phyloP scores from a whole-genome alignment of 2,888 invertebrate genomes.

The Cephus runcator region DNA sequence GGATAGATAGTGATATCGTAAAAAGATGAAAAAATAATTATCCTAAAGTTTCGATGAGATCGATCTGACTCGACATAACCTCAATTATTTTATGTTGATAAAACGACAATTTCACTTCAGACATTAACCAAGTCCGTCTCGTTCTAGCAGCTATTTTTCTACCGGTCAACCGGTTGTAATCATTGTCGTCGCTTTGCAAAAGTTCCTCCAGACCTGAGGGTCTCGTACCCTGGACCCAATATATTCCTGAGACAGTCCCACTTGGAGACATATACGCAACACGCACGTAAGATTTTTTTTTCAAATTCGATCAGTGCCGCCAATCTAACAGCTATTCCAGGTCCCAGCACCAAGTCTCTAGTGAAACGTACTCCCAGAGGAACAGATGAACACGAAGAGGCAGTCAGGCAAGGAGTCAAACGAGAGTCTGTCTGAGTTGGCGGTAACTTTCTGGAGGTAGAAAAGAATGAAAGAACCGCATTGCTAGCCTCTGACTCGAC shows the following conservation, averaged over 20 bases:
- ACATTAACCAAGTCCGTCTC: conserved; percentile 49
- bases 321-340: neutral
- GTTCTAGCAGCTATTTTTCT: conserved; percentile 52
- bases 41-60: neutral
- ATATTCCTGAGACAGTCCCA: neutral
- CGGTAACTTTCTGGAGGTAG: neutral
- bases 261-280: neutral
- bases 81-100: neutral
- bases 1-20: neutral
- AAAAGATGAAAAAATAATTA: neutral
- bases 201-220: conserved; percentile 34
- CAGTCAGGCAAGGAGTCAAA: neutral
- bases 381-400: neutral
- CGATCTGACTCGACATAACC: neutral
- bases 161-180: conserved; percentile 63
- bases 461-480: conserved; percentile 42
- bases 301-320: conserved; percentile 46
- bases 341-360: neutral
- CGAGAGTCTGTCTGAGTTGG: neutral
- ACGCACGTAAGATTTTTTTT: conserved; percentile 38
- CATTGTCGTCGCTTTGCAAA: conserved; percentile 62
- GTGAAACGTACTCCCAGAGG: neutral
- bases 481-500: conserved; percentile 52
- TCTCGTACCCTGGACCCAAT: conserved; percentile 15
- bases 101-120: conserved; percentile 44